A percentile compares a stretch with the other conserved stretches of the same genome.
Evolutionary conservation across 2,113 vertebrate species (phyloP).

Genomic region (Murina feae): DNA sequence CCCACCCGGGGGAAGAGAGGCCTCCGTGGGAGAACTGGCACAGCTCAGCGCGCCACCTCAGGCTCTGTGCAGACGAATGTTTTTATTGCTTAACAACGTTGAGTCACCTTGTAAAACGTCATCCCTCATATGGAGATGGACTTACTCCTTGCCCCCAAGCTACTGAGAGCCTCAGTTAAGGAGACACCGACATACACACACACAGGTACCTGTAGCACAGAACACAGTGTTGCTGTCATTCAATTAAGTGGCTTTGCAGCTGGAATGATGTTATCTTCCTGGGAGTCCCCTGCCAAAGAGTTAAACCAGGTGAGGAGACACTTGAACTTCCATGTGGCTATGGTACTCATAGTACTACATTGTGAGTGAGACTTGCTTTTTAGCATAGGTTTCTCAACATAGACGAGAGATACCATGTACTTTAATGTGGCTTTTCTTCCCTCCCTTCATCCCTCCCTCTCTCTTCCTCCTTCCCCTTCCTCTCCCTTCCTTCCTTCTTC

Average conservation of each 20-base stretch:
- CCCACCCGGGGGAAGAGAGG: neutral
- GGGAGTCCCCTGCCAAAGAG: neutral
- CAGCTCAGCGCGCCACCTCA: neutral
- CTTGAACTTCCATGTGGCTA: neutral
- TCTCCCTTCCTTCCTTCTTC: too few relatives aligned
- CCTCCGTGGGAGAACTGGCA: neutral
- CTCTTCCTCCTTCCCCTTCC: too few relatives aligned
- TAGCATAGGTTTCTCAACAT: neutral
- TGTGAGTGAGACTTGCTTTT: too few relatives aligned
- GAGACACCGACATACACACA: neutral
- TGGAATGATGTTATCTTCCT: neutral
- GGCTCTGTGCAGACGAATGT: neutral
- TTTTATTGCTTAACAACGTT: constrained; percentile 44
- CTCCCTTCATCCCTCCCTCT: too few relatives aligned
- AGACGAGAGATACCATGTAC: neutral
- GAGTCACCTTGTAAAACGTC: constrained; percentile 58
- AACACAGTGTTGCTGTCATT: neutral
- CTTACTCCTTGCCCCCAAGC: constrained; percentile 48
- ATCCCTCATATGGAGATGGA: neutral
- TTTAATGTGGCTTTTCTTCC: neutral
- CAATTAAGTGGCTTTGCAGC: neutral
- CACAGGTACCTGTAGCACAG: neutral
- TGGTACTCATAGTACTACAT: fast-evolving
- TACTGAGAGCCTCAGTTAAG: neutral
- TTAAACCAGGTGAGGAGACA: neutral